Evolutionary conservation across 2,888 invertebrate genomes (phyloP), one percentile per base, ranked within the genome.

Genomic region (Thelaira solivaga): DNA sequence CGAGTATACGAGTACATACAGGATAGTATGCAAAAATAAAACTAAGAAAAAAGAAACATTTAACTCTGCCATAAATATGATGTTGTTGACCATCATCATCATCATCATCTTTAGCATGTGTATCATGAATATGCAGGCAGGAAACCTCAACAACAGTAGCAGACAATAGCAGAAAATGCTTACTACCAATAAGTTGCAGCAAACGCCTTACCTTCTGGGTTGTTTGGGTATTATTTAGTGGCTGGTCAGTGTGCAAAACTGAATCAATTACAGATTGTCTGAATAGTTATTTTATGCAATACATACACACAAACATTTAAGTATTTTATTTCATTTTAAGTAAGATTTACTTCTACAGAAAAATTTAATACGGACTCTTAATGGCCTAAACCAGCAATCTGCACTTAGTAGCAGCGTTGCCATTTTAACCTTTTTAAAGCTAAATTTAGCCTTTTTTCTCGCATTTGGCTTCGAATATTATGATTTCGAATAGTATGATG

Each of bases 261-360:
- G 71, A 59, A 26, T 62, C 69, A 67, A 34, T 67, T 47, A 49
- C 59, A 55, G 41, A 76, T 57, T 57, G 31, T 64, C 4, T 55
- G 55, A 64, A 53, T 72, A 47, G 22, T 53, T 62, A 62, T 71
- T 62, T 62, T 36, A 71, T 71, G 62, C 16, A n/a, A 62, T 53
- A 36, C 10, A 24, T 16, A 22, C 18, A 51, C 31, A 51, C 8
- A 31, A 8, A 31, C 31, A 31, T n/a, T n/a, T n/a, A n/a, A n/a
- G n/a, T n/a, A n/a, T n/a, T n/a, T n/a, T n/a, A n/a, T n/a, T n/a
- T n/a, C n/a, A n/a, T n/a, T n/a, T n/a, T n/a, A n/a, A n/a, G n/a
- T n/a, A n/a, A n/a, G n/a, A n/a, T n/a, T n/a, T n/a, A n/a, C n/a
- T n/a, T n/a, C n/a, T n/a, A n/a, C n/a, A n/a, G n/a, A n/a, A n/a